These are phyloP conservation scores for Arenaria interpres DNA, from an alignment of 2,113 vertebrate genomes.

Conservation along the genomic window DNA sequence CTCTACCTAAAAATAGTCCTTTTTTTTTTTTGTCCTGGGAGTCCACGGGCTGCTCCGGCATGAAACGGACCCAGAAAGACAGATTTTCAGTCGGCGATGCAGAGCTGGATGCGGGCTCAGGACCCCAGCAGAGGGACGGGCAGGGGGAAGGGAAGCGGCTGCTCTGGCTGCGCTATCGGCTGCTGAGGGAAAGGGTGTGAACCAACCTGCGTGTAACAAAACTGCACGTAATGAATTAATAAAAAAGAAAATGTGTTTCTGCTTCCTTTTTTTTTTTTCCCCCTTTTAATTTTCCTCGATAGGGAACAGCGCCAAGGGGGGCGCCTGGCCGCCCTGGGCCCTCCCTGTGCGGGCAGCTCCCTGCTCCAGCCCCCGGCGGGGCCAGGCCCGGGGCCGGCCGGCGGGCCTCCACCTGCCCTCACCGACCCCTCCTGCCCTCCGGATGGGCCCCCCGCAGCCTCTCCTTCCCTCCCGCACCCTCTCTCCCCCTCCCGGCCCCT, in stretches of 20 bases:
- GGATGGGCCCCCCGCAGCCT: neutral
- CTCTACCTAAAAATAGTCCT: neutral
- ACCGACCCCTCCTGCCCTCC: no score
- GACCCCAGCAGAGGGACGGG: rapidly evolving
- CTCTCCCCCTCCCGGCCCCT: no score
- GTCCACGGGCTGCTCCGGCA: neutral
- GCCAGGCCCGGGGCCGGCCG: no score
- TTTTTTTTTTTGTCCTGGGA: neutral
- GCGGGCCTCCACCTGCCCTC: neutral
- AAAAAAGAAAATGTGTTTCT: neutral
- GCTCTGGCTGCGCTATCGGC: rapidly evolving
- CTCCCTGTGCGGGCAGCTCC: neutral
- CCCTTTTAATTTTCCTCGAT: no score
- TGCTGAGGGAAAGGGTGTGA: rapidly evolving
- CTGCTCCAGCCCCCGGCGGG: no score
- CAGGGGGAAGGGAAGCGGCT: neutral
- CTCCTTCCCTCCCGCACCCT: neutral
- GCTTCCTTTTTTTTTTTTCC: neutral
- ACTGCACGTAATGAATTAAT: neutral
- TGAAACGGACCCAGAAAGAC: rapidly evolving
- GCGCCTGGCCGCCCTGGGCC: rapidly evolving
- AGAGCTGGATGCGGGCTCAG: rapidly evolving
- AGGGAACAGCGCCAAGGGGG: no score
- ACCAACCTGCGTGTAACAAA: rapidly evolving
- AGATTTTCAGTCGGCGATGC: rapidly evolving